These are phyloP conservation scores for Hylaea fasciaria DNA, from an alignment of 2,888 invertebrate species.

Conservation along the genomic window DNA sequence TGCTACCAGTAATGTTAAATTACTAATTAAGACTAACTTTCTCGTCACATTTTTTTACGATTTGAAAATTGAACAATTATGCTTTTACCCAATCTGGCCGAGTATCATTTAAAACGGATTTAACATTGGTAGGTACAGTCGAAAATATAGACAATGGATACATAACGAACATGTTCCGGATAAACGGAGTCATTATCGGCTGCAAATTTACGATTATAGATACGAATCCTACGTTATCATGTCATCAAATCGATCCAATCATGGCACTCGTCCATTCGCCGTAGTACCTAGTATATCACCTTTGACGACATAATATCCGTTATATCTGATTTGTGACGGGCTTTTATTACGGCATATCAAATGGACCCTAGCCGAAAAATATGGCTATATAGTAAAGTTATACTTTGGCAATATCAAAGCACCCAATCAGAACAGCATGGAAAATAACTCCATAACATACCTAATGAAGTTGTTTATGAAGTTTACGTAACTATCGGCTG, in stretches of 20 bases:
- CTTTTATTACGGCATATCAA: not conserved
- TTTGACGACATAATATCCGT: too few relatives aligned
- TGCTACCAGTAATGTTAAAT: not conserved
- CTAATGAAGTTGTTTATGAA: constrained; percentile 20
- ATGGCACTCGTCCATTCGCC: not conserved
- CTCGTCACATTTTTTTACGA: not conserved
- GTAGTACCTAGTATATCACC: not conserved
- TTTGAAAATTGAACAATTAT: not conserved
- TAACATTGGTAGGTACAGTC: not conserved
- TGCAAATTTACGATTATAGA: not conserved
- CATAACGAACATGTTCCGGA: not conserved
- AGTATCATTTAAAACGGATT: not conserved
- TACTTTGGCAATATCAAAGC: constrained; percentile 5
- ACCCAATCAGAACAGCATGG: constrained; percentile 17
- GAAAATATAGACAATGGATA: not conserved
- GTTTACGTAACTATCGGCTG: constrained; percentile 22
- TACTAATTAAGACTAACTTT: too few relatives aligned
- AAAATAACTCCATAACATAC: constrained; percentile 24
- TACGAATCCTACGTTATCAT: too few relatives aligned
- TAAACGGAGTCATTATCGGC: not conserved
- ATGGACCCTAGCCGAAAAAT: constrained; percentile 1
- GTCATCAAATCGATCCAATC: too few relatives aligned
- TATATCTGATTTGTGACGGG: not conserved
- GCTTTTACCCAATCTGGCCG: not conserved
- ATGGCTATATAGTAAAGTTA: not conserved